A percentile compares a stretch with the other conserved stretches of the same genome.
Evolutionary conservation across 2,888 invertebrate genomes (phyloP).

Genomic region (Scelioninae gen. 1): DNA sequence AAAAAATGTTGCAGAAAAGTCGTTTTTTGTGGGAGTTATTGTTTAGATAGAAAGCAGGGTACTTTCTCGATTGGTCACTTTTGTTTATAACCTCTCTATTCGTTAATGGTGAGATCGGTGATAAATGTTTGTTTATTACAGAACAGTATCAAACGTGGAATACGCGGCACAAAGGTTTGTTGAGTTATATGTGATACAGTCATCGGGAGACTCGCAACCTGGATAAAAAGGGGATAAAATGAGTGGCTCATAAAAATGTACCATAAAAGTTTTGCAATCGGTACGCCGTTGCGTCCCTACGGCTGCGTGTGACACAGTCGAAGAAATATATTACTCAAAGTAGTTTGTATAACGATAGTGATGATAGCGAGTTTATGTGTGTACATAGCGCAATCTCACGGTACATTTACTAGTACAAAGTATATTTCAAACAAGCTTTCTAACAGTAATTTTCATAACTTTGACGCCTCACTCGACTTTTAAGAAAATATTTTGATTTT

Average conservation of each 20-base stretch:
- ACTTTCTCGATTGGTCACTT: constrained; percentile 2
- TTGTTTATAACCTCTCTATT: constrained; percentile 29
- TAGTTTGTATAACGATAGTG: constrained; percentile 65
- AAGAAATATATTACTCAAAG: constrained; percentile 66
- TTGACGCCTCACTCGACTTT: constrained; percentile 53
- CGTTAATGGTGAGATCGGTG: constrained; percentile 40
- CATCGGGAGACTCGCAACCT: constrained; percentile 40
- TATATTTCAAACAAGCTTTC: constrained; percentile 63
- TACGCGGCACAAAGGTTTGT: constrained; percentile 43
- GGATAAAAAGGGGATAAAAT: constrained; percentile 52
- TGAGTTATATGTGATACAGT: constrained; percentile 49
- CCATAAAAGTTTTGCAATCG: constrained; percentile 80
- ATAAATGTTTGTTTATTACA: constrained; percentile 56
- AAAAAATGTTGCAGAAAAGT: too few relatives aligned
- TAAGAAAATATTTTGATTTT: constrained; percentile 54
- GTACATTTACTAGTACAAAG: constrained; percentile 60
- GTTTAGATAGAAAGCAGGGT: neutral
- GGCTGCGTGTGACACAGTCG: constrained; percentile 76
- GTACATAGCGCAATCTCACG: constrained; percentile 59
- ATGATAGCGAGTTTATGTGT: constrained; percentile 54
- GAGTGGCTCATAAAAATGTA: constrained; percentile 77
- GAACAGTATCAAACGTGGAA: constrained; percentile 36
- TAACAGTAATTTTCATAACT: constrained; percentile 61
- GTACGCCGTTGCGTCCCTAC: constrained; percentile 71
- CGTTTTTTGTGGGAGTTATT: neutral